phyloP scores from a whole-genome alignment of 2,113 vertebrate genomes.

The Eleginops maclovinus region DNA sequence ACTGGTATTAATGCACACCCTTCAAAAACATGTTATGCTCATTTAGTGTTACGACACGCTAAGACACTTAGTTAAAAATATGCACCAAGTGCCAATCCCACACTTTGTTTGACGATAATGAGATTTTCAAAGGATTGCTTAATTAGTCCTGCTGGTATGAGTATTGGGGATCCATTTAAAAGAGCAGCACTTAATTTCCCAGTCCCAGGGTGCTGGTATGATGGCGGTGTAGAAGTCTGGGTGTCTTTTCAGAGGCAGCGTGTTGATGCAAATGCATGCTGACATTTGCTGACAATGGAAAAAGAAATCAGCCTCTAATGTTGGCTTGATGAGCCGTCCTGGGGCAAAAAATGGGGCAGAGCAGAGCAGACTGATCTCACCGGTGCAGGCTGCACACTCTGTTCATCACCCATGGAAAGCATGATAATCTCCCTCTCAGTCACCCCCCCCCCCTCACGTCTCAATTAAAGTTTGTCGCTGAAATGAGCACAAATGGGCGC shows the following conservation, averaged over 20 bases:
- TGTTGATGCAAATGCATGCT: conserved; percentile 77
- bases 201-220: conserved; percentile 22
- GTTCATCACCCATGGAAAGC: conserved; percentile 50
- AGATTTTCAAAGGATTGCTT: conserved; percentile 31
- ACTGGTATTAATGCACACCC: neutral
- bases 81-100: neutral
- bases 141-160: conserved; percentile 28
- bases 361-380: conserved; percentile 57
- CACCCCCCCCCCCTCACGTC: conserved; percentile 22
- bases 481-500: conserved; percentile 62
- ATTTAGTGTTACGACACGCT: neutral
- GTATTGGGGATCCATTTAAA: conserved; percentile 26
- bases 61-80: neutral
- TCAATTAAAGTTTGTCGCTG: conserved; percentile 67
- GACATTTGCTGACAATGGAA: conserved; percentile 80
- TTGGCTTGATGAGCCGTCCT: conserved; percentile 75
- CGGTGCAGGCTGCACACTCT: conserved; percentile 39
- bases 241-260: conserved; percentile 73
- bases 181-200: conserved; percentile 14
- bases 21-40: neutral
- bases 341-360: conserved; percentile 49
- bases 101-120: conserved; percentile 14
- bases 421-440: conserved; percentile 50
- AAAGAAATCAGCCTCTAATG: conserved; percentile 71
- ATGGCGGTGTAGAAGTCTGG: conserved; percentile 42